Evolutionary conservation across 35 echinoderm and acorn worm genomes (phyloP).

Genomic region (Diadema setosum): DNA sequence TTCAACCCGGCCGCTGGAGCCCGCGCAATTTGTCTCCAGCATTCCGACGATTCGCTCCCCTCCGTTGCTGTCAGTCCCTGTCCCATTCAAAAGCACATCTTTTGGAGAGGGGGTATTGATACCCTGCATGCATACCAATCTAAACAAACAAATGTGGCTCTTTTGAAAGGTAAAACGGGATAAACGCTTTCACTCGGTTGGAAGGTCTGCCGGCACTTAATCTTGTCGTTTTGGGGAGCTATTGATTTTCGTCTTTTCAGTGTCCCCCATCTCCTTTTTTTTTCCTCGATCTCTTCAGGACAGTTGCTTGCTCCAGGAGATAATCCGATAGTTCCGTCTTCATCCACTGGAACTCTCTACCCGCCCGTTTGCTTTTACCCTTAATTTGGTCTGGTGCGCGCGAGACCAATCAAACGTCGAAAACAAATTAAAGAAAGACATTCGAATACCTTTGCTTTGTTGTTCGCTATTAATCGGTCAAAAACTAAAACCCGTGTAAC

Average conservation of each 20-base stretch:
- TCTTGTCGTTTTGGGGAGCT: background rate
- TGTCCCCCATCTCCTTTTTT: background rate
- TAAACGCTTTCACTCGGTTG: background rate
- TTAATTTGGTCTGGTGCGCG: too few species aligned
- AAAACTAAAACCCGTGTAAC: too few species aligned
- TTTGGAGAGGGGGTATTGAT: background rate
- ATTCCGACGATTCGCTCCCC: too few species aligned
- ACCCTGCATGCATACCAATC: background rate
- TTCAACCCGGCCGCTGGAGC: too few species aligned
- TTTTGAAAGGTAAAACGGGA: background rate
- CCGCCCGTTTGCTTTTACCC: too few species aligned
- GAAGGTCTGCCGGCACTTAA: background rate
- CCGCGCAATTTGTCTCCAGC: too few species aligned
- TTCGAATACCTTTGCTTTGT: too few species aligned
- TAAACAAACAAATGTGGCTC: slow-evolving; percentile 2
- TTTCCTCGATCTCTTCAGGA: background rate
- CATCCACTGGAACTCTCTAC: too few species aligned
- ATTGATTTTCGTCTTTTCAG: background rate
- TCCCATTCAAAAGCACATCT: background rate
- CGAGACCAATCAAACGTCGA: too few species aligned
- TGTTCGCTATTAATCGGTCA: too few species aligned
- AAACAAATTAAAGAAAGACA: too few species aligned
- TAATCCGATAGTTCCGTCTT: background rate
- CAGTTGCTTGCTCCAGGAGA: background rate
- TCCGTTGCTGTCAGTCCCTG: too few species aligned